Base-by-base conservation (phyloP, 2,797 vertebrate species). In the Karalla daura region DNA sequence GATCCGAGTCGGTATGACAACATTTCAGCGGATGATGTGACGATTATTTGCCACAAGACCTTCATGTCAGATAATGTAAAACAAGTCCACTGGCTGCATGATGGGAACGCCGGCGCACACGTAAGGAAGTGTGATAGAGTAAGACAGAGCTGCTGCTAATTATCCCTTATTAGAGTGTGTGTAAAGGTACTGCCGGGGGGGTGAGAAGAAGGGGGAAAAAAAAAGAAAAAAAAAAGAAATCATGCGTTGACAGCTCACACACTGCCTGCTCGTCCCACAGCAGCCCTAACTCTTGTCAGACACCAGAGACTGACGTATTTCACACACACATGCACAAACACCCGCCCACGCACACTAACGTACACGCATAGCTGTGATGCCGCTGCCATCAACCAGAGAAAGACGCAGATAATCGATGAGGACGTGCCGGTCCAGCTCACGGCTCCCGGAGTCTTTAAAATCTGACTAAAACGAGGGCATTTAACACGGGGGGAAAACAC, bases 231-330 rank as follows among this genome's bases (percentile, higher is more conserved):
- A 64, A 64, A 47, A 74, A 56, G 53, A 59, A 8, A 44, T 7
- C 46, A 56, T 37, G 85, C 33, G 85, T 85, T 92, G 91, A 93
- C 90, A 92, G 87, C 86, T 93, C 87, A 88, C 91, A 91, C 81
- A 71, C 77, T 33, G 35, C 78, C 75, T 25, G 71, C 63, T 77
- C 86, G 87, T 87, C 85, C 84, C 80, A 73, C 65, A 74, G 83
- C 67, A 82, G 76, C 73, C 32, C 59, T 44, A 72, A 84, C 74
- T 85, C 73, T 68, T 84, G 76, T 91, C 83, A 91, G 75, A 83
- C 76, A 80, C 76, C 72, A 74, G 64, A 81, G 82, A 88, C 76
- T 85, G 80, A 88, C 56, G 59, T 63, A 53, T 81, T 86, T 83
- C 68, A 46, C 70, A 56, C 61, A 43, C 37, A 61, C 25, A 39